Evolutionary conservation across 2,113 vertebrate species (phyloP).

Genomic region (Hymenochirus boettgeri): DNA sequence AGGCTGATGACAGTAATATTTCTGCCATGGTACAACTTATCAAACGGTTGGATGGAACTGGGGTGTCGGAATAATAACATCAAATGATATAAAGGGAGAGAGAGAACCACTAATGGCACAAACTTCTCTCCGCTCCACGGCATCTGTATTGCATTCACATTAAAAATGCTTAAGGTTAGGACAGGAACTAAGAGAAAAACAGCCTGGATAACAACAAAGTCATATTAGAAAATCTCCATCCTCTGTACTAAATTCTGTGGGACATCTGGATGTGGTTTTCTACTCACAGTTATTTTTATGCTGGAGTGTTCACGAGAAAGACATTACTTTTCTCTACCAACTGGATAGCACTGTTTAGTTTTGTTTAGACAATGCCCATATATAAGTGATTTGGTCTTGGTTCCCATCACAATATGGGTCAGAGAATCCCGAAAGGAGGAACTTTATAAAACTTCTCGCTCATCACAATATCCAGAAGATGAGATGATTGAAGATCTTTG

Average conservation of each 20-base stretch:
- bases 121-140: not conserved
- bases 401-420: too few species aligned
- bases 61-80: constrained; percentile 1
- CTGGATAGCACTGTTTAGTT: not conserved
- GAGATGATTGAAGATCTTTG: not conserved
- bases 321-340: too few species aligned
- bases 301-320: too few species aligned
- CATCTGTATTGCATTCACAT: constrained; percentile 7
- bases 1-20: not conserved
- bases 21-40: not conserved
- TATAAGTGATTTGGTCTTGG: not conserved
- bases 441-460: not conserved
- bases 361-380: not conserved
- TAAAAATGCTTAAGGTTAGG: not conserved
- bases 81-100: not conserved
- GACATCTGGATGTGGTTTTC: not conserved
- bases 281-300: too few species aligned
- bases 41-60: constrained; percentile 6
- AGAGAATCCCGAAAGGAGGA: too few species aligned
- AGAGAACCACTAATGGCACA: not conserved
- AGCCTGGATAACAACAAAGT: too few species aligned
- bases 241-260: not conserved
- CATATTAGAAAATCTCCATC: not conserved
- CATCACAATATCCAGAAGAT: not conserved
- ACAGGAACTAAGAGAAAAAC: too few species aligned